Evolutionary conservation across 2,113 vertebrate species (phyloP).

Genomic region (Emydocephalus ijimae): DNA sequence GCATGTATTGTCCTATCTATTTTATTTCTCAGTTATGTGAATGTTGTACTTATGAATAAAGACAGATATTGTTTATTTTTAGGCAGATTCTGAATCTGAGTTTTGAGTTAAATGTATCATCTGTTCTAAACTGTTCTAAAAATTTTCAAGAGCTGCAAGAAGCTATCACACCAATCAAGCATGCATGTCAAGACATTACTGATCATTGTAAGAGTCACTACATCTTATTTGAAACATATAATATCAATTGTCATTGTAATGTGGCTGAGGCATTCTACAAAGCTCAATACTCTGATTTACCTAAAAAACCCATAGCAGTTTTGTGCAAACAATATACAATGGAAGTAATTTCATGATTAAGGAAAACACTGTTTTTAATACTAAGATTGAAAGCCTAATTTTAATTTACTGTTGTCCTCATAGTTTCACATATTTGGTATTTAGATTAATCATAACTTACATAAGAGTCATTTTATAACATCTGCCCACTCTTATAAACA

Average conservation of each 20-base stretch:
- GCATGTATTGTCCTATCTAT: not conserved
- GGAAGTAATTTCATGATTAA: not conserved
- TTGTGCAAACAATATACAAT: not conserved
- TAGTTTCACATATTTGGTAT: not conserved
- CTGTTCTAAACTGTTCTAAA: not conserved
- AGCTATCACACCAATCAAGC: not conserved
- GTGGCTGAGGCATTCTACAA: not conserved
- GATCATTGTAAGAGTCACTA: not conserved
- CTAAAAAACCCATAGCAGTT: not conserved
- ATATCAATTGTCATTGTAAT: not conserved
- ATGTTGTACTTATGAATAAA: not conserved
- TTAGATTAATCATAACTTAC: not conserved
- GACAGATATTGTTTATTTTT: not conserved
- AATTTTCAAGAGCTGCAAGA: not conserved
- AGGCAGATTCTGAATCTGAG: accelerated
- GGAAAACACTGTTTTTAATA: not conserved
- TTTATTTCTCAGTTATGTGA: not conserved
- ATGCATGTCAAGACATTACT: not conserved
- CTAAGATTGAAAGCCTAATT: not conserved
- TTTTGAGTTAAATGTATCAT: not conserved
- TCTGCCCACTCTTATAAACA: not conserved
- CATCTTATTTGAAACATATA: not conserved
- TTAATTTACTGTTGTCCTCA: not conserved
- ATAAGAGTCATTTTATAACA: not conserved
- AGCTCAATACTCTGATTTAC: not conserved